These are phyloP conservation scores for Scophthalmus maximus DNA, from an alignment of 2,113 vertebrate species.

Conservation along the genomic window DNA sequence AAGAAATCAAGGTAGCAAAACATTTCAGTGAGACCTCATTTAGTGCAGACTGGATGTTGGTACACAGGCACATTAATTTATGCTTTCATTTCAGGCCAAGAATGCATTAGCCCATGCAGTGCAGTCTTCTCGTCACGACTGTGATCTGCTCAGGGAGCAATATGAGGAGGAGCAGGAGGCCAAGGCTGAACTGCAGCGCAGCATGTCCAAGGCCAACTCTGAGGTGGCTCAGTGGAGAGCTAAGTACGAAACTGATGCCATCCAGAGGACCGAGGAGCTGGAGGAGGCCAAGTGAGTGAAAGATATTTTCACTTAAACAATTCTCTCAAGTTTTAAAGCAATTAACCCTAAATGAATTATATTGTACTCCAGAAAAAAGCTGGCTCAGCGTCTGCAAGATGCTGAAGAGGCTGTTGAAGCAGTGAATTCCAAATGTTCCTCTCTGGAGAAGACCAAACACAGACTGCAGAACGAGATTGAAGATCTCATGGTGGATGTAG, in stretches of 20 bases:
- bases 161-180: slow-evolving; percentile 88
- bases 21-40: background rate
- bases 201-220: slow-evolving; percentile 87
- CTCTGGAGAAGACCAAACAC: slow-evolving; percentile 93
- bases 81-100: slow-evolving; percentile 78
- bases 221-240: slow-evolving; percentile 93
- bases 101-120: slow-evolving; percentile 86
- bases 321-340: background rate
- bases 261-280: slow-evolving; percentile 92
- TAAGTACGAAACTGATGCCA: slow-evolving; percentile 94
- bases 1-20: slow-evolving; percentile 82
- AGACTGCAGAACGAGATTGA: slow-evolving; percentile 93
- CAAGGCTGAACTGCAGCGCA: slow-evolving; percentile 84
- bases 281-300: slow-evolving; percentile 89
- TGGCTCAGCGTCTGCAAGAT: slow-evolving; percentile 91
- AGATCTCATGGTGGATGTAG: slow-evolving; percentile 91
- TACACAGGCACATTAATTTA: background rate
- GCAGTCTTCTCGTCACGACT: slow-evolving; percentile 87
- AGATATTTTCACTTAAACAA: background rate
- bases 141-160: slow-evolving; percentile 87
- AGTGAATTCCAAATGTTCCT: slow-evolving; percentile 91
- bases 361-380: slow-evolving; percentile 84
- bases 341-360: background rate
- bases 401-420: slow-evolving; percentile 90
- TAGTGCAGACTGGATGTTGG: background rate